Evolutionary conservation across 2,888 invertebrate species (phyloP).

Genomic region (Tipula vernalis): DNA sequence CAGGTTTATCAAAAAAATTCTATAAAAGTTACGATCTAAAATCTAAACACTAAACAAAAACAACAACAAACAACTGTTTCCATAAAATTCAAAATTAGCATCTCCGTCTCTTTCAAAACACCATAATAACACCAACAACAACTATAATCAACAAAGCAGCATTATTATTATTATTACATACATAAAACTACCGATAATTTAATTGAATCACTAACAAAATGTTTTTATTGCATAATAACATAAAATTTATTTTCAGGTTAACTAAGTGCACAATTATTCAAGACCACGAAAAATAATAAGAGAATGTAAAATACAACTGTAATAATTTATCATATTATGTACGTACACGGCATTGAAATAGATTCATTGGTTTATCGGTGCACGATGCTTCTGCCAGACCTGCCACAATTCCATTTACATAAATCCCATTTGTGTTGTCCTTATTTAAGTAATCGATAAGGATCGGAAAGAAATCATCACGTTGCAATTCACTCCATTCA

Average conservation of each 20-base stretch:
- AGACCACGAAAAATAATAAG: background rate
- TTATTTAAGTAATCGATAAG: background rate
- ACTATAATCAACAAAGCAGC: background rate
- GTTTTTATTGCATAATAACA: background rate
- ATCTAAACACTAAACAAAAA: background rate
- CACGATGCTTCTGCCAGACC: slow-evolving; percentile 27
- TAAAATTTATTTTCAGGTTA: background rate
- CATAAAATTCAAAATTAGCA: background rate
- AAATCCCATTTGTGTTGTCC: background rate
- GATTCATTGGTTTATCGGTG: slow-evolving; percentile 63
- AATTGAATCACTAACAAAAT: background rate
- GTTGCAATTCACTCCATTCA: slow-evolving; percentile 80
- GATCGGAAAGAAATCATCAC: slow-evolving; percentile 43
- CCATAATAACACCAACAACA: background rate
- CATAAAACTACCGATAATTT: background rate
- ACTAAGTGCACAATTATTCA: background rate
- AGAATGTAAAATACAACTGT: background rate
- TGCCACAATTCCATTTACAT: background rate
- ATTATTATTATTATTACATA: background rate
- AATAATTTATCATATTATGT: background rate
- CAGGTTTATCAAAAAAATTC: background rate
- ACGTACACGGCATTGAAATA: slow-evolving; percentile 70
- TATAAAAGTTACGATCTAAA: background rate
- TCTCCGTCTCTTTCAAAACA: background rate
- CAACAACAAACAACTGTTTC: background rate